Conservation (phyloP, 2,113 vertebrate species). For the Paedocypris sp. region DNA sequence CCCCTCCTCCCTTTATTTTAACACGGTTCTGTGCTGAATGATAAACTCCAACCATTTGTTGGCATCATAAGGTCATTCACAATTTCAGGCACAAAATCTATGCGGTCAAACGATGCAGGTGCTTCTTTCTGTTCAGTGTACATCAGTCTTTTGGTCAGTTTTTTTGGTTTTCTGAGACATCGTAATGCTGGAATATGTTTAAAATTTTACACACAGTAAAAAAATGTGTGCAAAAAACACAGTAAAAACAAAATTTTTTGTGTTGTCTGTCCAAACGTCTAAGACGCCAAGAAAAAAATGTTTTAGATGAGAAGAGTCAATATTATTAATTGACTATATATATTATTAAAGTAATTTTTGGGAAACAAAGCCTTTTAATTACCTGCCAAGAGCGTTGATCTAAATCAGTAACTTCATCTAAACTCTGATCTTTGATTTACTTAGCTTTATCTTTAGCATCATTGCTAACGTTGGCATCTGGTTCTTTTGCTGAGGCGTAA, state of each 20-base stretch:
- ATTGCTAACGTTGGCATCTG: neutral
- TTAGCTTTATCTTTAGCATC: too few species aligned
- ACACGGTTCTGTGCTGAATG: slow-evolving; percentile 11
- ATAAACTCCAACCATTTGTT: slow-evolving; percentile 11
- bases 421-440: too few species aligned
- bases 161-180: neutral
- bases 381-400: too few species aligned
- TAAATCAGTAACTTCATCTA: too few species aligned
- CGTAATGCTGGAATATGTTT: neutral
- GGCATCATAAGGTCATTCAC: slow-evolving; percentile 6
- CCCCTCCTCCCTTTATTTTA: slow-evolving; percentile 1
- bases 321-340: too few species aligned
- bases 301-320: too few species aligned
- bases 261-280: too few species aligned
- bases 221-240: too few species aligned
- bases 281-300: too few species aligned
- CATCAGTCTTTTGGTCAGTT: neutral
- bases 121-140: neutral
- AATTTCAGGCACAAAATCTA: slow-evolving; percentile 19
- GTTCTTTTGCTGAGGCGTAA: slow-evolving; percentile 5
- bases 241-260: neutral
- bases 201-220: too few species aligned
- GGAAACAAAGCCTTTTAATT: too few species aligned
- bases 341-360: too few species aligned
- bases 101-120: neutral